These are phyloP conservation scores for cattle (Bos taurus) DNA, from an alignment of 2,113 vertebrate species.

Conservation along the genomic window ARS-UCD2.0 NC_037343.1:66667001-66667500, in stretches of 20 bases:
- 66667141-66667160: not conserved
- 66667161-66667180: not conserved
- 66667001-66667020: constrained; percentile 25
- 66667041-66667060: not conserved
- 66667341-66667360: constrained; percentile 7
- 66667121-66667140: not conserved
- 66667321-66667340: constrained; percentile 41
- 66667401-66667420: not conserved
- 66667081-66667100: not conserved
- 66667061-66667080: constrained; percentile 14
- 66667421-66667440: not conserved
- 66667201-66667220: not conserved
- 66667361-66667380: not conserved
- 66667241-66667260: constrained; percentile 1
- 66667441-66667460: not conserved
- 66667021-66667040: constrained; percentile 18
- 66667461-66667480: constrained; percentile 12
- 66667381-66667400: not conserved
- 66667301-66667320: not conserved
- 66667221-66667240: not conserved
- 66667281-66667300: not conserved
- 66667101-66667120: not conserved
- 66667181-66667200: not conserved
- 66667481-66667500: not conserved
- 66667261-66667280: not conserved